phyloP scores from a whole-genome alignment of 2,888 invertebrate species.

The Volucella inanis region DNA sequence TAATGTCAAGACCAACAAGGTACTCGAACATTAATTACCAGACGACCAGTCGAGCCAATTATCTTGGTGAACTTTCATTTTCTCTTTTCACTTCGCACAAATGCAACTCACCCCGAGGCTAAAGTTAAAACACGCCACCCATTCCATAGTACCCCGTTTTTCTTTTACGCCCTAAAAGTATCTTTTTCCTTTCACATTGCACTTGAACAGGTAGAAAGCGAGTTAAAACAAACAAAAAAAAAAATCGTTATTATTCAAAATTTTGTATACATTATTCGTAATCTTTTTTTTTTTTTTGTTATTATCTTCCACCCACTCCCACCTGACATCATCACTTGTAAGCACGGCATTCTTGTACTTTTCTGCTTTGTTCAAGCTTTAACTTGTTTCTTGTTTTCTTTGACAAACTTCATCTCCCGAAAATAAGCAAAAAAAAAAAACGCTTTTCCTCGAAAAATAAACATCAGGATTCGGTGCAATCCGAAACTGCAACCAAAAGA shows the following conservation, averaged over 20 bases:
- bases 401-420: conserved; percentile 35
- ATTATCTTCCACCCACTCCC: neutral
- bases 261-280: neutral
- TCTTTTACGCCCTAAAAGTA: conserved; percentile 1
- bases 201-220: conserved; percentile 27
- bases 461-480: conserved; percentile 28
- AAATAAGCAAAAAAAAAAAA: conserved; percentile 30
- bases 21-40: conserved; percentile 46
- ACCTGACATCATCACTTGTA: too few relatives aligned
- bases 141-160: neutral
- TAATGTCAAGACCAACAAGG: conserved; percentile 32
- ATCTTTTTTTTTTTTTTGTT: neutral
- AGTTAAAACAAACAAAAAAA: too few relatives aligned
- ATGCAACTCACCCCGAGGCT: conserved; percentile 37
- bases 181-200: conserved; percentile 37
- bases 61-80: conserved; percentile 37
- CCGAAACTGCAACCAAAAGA: conserved; percentile 42
- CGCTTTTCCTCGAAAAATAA: conserved; percentile 39
- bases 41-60: conserved; percentile 48
- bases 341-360: neutral
- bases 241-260: too few relatives aligned
- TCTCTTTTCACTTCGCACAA: conserved; percentile 25
- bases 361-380: conserved; percentile 47
- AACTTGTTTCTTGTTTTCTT: conserved; percentile 45
- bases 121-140: conserved; percentile 26